These are phyloP conservation scores for Yponomeuta sedellus DNA, from an alignment of 2,888 invertebrate genomes.

Conservation along the genomic window DNA sequence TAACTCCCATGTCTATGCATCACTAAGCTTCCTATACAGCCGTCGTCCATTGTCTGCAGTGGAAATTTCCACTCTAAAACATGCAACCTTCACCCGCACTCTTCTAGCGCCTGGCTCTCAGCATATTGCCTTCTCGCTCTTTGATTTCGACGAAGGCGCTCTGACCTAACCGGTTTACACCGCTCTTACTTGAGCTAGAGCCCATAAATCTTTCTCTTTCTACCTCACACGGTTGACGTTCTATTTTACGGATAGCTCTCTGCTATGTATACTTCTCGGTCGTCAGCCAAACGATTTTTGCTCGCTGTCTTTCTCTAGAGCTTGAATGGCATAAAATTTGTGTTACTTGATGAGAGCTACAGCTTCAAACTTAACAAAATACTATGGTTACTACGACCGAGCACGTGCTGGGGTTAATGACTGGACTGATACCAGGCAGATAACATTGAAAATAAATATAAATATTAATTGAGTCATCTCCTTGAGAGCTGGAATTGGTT, in stretches of 20 bases:
- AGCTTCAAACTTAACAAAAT: constrained; percentile 73
- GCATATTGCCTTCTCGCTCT: constrained; percentile 41
- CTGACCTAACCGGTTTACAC: constrained; percentile 58
- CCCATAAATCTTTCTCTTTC: constrained; percentile 54
- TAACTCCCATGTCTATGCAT: constrained; percentile 23
- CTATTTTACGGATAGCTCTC: constrained; percentile 75
- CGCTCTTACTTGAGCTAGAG: constrained; percentile 38
- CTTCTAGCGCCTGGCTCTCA: constrained; percentile 38
- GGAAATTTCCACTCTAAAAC: constrained; percentile 74
- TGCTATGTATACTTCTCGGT: constrained; percentile 76
- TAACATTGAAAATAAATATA: constrained; percentile 65
- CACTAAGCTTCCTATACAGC: constrained; percentile 51
- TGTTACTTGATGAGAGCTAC: constrained; percentile 71
- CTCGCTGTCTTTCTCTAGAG: constrained; percentile 76
- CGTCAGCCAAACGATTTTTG: constrained; percentile 71
- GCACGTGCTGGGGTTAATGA: constrained; percentile 73
- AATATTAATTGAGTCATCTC: constrained; percentile 37
- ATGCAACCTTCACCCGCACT: constrained; percentile 62
- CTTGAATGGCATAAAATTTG: constrained; percentile 69
- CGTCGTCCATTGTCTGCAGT: constrained; percentile 74
- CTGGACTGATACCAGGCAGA: constrained; percentile 68
- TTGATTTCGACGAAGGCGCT: constrained; percentile 64
- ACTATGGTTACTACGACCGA: constrained; percentile 52
- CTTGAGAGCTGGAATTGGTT: not conserved
- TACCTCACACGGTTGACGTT: constrained; percentile 54